These are phyloP conservation scores for Chelonus insularis DNA, from an alignment of 1,140 invertebrate genomes.

Conservation along the genomic window DNA sequence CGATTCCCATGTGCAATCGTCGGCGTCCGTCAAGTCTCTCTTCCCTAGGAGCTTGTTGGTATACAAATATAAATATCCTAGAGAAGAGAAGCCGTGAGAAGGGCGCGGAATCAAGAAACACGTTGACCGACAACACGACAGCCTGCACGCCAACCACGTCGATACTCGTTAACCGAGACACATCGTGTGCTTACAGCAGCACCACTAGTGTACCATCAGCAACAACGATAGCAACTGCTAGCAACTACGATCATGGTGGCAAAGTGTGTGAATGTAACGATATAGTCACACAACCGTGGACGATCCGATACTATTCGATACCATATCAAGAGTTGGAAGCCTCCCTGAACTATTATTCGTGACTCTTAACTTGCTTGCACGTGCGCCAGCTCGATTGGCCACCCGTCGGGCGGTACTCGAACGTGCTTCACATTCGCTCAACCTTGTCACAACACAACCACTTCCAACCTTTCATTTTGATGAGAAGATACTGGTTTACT, in stretches of 20 bases:
- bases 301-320: slow-evolving; percentile 27
- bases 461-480: background rate
- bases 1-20: slow-evolving; percentile 33
- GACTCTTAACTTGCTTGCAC: slow-evolving; percentile 31
- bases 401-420: slow-evolving; percentile 31
- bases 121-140: slow-evolving; percentile 33
- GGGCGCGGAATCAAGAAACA: slow-evolving; percentile 18
- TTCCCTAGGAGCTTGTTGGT: background rate
- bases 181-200: slow-evolving; percentile 15
- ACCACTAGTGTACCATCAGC: slow-evolving; percentile 5
- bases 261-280: slow-evolving; percentile 14
- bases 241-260: slow-evolving; percentile 6
- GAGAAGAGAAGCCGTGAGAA: slow-evolving; percentile 17
- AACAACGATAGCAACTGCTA: background rate
- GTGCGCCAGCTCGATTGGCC: slow-evolving; percentile 30
- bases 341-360: slow-evolving; percentile 29
- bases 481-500: background rate
- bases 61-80: slow-evolving; percentile 41
- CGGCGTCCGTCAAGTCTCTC: slow-evolving; percentile 21
- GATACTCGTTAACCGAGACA: slow-evolving; percentile 54
- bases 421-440: slow-evolving; percentile 34
- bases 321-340: slow-evolving; percentile 26
- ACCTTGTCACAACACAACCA: background rate
- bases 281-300: slow-evolving; percentile 17
- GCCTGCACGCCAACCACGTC: slow-evolving; percentile 35